phyloP scores from a whole-genome alignment of 1,140 invertebrate species.

The Ericerus pela region DNA sequence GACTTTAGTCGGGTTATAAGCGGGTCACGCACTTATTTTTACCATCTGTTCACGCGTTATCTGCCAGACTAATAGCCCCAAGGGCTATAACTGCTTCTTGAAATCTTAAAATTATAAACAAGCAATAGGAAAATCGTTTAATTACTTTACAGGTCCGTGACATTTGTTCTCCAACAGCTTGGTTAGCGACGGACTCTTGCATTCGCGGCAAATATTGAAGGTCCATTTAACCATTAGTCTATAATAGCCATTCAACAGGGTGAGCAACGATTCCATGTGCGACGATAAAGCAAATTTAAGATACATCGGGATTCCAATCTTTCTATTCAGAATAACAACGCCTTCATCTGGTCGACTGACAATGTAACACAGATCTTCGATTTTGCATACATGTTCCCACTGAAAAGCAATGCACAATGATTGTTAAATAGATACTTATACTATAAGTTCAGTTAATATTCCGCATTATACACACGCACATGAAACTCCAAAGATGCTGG shows the following conservation, averaged over 20 bases:
- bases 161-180: constrained; percentile 57
- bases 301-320: constrained; percentile 60
- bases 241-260: constrained; percentile 73
- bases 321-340: constrained; percentile 58
- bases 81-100: no score
- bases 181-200: constrained; percentile 57
- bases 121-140: constrained; percentile 14
- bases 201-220: constrained; percentile 68
- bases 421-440: neutral
- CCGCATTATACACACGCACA: no score
- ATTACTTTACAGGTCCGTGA: constrained; percentile 74
- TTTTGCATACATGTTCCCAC: constrained; percentile 58
- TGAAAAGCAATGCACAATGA: constrained; percentile 30
- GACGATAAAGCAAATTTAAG: constrained; percentile 46
- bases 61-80: no score
- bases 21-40: no score
- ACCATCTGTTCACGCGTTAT: no score
- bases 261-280: constrained; percentile 61
- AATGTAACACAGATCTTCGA: constrained; percentile 67
- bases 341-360: constrained; percentile 47
- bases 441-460: neutral
- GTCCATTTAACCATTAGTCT: constrained; percentile 75
- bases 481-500: no score
- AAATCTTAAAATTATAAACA: no score
- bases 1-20: no score